Evolutionary conservation across 2,888 invertebrate genomes (phyloP).

Genomic region (Eumacrocentrus americanus): DNA sequence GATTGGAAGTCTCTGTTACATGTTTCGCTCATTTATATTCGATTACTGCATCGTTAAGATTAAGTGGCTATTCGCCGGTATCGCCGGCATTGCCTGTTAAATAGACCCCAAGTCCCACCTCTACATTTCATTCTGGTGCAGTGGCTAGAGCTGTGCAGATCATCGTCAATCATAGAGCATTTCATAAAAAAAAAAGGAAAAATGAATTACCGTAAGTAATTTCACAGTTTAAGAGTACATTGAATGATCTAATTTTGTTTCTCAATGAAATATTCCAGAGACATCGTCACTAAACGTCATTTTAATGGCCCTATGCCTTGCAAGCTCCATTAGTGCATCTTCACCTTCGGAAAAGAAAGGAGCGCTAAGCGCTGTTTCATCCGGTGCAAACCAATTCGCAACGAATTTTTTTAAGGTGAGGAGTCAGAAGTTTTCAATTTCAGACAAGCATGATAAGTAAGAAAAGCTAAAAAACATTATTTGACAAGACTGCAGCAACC

Average conservation of each 20-base stretch:
- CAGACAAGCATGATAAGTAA: too few species aligned
- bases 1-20: not conserved
- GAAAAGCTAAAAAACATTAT: not conserved
- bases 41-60: not conserved
- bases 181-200: not conserved
- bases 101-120: not conserved
- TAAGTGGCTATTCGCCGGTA: not conserved
- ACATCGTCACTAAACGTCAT: not conserved
- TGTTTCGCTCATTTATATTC: not conserved
- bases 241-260: not conserved
- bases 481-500: conserved; percentile 39
- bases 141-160: not conserved
- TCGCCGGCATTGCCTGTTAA: too few species aligned
- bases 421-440: too few species aligned
- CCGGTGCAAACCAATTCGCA: not conserved
- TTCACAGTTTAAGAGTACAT: not conserved
- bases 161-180: not conserved
- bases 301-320: not conserved
- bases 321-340: not conserved
- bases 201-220: conserved; percentile 3
- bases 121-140: not conserved
- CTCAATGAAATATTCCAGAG: not conserved
- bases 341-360: not conserved
- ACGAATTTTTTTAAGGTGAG: not conserved
- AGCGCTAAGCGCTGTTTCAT: not conserved